Base-by-base conservation (phyloP, 2,113 vertebrate genomes). In the Salvator merianae region DNA sequence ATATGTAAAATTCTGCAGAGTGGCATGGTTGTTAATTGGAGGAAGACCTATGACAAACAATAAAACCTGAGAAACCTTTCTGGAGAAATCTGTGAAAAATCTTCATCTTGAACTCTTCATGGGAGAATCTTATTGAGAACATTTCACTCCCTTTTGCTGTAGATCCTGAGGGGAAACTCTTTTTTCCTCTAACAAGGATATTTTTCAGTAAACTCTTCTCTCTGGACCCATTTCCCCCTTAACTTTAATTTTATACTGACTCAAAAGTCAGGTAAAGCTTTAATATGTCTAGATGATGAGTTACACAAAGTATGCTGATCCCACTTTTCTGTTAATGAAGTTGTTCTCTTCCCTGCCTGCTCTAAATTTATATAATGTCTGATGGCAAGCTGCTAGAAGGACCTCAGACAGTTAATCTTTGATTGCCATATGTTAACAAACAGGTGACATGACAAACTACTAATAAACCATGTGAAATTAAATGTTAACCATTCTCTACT, bases 401-500 rank as follows among this genome's bases (percentile, higher is more conserved):
- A 74, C 28, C 68, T 43, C 77, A 85, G 83, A 4, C 3, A 87
- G 77, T 59, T 16, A 75, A 47, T 79, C 14, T 62, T 1, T 85
- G 78, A 43, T 72, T 86, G 73, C 36, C 65, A 90, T 83, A 53
- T 76, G 13, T 76, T 85, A 79, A 14, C 47, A 65, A 87, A 74
- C 50, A 82, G 38, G 86, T 62, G 9, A 77, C 2, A 5, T 0
- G 1, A 79, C 22, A 71, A 28, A 13, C 83, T 79, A 79, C 3
- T 83, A 87, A 71, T 88, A 47, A 84, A 83, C 13, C 2, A 1
- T 24, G 28, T 53, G 55, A 88, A 84, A 79, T 55, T 38, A 80
- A 59, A 59, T 83, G 59, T 38, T 79, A 0, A 72, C n/a, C 34
- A 53, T n/a, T 50, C 85, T 75, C 1, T 0, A n/a, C 74, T 74